Conservation (phyloP, 2,797 vertebrate species). For the Gorsachius magnificus region DNA sequence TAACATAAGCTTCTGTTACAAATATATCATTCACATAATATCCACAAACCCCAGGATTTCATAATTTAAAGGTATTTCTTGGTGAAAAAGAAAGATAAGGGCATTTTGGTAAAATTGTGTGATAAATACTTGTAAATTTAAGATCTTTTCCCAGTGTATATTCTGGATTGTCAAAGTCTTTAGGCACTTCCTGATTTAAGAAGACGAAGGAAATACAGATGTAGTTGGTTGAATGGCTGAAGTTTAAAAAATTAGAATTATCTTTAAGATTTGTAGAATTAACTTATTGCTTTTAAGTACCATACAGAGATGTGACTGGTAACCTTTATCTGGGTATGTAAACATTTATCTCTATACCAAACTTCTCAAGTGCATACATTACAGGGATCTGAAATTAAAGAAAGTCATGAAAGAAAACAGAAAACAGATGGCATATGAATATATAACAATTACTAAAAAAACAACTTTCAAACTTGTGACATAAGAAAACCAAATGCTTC, state of each 20-base stretch:
- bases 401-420: slow-evolving; percentile 33
- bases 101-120: not conserved
- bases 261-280: not conserved
- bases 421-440: slow-evolving; percentile 59
- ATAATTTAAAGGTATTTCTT: not conserved
- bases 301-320: not conserved
- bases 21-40: not conserved
- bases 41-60: not conserved
- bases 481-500: slow-evolving; percentile 38
- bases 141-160: not conserved
- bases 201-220: not conserved
- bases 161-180: not conserved
- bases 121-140: not conserved
- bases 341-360: slow-evolving; percentile 16
- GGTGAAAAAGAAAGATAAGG: not conserved
- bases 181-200: not conserved
- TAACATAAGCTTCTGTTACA: not conserved
- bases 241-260: not conserved
- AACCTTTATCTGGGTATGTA: slow-evolving; percentile 32
- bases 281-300: not conserved
- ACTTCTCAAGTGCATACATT: slow-evolving; percentile 1
- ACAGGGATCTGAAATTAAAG: slow-evolving; percentile 29
- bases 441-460: slow-evolving; percentile 36
- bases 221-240: not conserved
- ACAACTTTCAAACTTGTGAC: slow-evolving; percentile 6